Conservation (phyloP, 2,888 invertebrate genomes). For the Eudemis profundana region DNA sequence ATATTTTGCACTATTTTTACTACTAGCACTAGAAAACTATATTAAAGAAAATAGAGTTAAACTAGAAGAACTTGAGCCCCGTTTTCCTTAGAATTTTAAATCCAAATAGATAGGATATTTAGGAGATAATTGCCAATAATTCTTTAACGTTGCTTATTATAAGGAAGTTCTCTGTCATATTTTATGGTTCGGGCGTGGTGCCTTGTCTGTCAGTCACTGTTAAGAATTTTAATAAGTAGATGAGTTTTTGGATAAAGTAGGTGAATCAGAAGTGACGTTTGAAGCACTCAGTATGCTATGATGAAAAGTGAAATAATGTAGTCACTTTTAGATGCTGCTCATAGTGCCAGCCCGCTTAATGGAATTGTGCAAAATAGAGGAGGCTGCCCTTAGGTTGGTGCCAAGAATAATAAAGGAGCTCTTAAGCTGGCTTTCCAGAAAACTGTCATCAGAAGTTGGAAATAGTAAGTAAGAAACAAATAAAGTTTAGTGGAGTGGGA, state of each 20-base stretch:
- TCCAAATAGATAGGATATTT: too few relatives aligned
- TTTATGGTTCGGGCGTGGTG: too few relatives aligned
- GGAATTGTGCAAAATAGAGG: conserved; percentile 28
- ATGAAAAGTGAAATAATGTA: conserved; percentile 1
- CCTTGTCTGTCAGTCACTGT: too few relatives aligned
- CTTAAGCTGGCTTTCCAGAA: conserved; percentile 46
- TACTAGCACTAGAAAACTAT: neutral
- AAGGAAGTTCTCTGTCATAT: too few relatives aligned
- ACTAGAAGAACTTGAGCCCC: too few relatives aligned
- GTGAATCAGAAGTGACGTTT: neutral
- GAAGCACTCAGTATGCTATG: neutral
- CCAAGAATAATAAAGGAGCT: conserved; percentile 44
- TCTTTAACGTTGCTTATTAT: too few relatives aligned
- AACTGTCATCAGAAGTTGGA: conserved; percentile 64
- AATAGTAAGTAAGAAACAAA: conserved; percentile 69
- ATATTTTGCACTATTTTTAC: neutral
- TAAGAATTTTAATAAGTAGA: too few relatives aligned
- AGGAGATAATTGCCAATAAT: too few relatives aligned
- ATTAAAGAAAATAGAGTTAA: neutral
- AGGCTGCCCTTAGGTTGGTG: conserved; percentile 31
- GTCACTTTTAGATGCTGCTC: conserved; percentile 8
- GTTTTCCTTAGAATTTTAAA: too few relatives aligned
- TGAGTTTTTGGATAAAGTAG: neutral
- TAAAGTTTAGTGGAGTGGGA: conserved; percentile 72
- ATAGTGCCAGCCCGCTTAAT: conserved; percentile 11